Percentiles rank a stretch among this genome's conserved stretches.
Evolutionary conservation across 2,797 vertebrate species (phyloP).

Genomic region (Lutjanus campechanus): DNA sequence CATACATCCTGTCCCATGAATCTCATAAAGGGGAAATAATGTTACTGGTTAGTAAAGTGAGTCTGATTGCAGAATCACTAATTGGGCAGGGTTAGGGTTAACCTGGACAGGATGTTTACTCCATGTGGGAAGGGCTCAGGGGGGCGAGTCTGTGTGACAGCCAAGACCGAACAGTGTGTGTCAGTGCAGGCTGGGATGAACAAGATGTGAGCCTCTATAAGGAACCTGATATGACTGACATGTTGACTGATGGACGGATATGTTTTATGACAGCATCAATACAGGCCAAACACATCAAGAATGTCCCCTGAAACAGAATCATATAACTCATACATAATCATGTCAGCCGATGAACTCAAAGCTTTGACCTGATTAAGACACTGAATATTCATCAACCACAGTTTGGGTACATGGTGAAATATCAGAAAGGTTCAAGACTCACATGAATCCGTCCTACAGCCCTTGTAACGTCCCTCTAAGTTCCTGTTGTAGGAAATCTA

Average conservation of each 20-base stretch:
- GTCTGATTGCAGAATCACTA: neutral
- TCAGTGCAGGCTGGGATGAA: neutral
- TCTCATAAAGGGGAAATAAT: neutral
- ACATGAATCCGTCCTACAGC: too few relatives aligned
- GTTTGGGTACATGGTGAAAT: neutral
- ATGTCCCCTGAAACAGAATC: neutral
- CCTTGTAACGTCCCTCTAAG: neutral
- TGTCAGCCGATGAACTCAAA: constrained; percentile 1
- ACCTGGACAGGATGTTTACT: constrained; percentile 1
- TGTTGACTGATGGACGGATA: neutral
- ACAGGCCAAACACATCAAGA: neutral
- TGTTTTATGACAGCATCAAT: neutral
- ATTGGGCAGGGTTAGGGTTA: neutral
- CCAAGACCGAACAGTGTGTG: neutral
- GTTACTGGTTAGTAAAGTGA: neutral
- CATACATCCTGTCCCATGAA: neutral
- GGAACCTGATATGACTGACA: neutral
- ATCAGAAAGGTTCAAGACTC: neutral
- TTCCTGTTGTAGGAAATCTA: neutral
- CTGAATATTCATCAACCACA: neutral
- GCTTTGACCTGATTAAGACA: neutral
- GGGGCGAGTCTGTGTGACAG: neutral
- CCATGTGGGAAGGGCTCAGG: neutral
- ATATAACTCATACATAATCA: neutral
- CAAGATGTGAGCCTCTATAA: neutral